Percentiles rank a stretch among this genome's conserved stretches.
Conservation (phyloP, 2,113 vertebrate genomes). For the Alectura lathami region DNA sequence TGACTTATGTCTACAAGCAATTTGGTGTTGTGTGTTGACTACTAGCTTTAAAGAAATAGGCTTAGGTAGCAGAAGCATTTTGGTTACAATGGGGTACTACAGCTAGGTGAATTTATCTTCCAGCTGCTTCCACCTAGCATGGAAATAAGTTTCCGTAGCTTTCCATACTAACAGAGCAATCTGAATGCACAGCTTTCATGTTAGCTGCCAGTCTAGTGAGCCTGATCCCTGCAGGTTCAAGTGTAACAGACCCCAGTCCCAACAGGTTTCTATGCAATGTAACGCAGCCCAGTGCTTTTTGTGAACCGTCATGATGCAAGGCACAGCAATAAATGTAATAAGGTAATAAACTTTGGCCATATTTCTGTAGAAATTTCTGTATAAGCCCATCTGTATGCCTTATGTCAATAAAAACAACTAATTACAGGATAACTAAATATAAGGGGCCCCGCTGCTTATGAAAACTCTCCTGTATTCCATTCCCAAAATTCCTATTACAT, state of each 20-base stretch:
- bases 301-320: neutral
- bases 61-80: neutral
- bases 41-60: neutral
- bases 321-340: neutral
- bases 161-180: neutral
- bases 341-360: neutral
- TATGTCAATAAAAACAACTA: conserved; percentile 68
- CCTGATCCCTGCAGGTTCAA: neutral
- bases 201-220: neutral
- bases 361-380: neutral
- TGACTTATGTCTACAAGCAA: neutral
- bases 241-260: neutral
- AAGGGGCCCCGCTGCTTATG: conserved; percentile 23
- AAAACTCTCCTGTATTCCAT: conserved; percentile 33
- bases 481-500: conserved; percentile 10
- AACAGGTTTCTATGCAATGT: neutral
- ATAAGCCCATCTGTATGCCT: conserved; percentile 49
- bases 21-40: neutral
- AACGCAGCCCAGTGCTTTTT: neutral
- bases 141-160: neutral
- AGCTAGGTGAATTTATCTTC: neutral
- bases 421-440: conserved; percentile 56
- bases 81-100: neutral
- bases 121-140: neutral
- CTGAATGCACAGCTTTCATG: neutral